phyloP scores from a whole-genome alignment of 2,113 vertebrate species.

The Puntigrus tetrazona region DNA sequence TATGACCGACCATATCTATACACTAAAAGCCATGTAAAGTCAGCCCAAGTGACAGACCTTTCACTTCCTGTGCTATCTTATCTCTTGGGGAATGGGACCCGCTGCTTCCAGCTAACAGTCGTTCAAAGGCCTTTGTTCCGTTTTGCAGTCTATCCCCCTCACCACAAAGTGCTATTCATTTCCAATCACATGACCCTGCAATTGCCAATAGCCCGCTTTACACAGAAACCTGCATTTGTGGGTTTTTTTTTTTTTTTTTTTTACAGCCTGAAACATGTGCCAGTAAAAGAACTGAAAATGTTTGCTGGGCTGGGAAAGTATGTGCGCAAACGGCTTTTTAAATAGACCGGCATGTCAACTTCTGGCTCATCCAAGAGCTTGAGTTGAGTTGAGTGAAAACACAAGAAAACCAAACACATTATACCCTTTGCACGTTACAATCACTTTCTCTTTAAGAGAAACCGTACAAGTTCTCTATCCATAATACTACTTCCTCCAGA shows the following conservation, averaged over 20 bases:
- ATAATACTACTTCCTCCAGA: too few relatives aligned
- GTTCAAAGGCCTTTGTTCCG: conserved; percentile 49
- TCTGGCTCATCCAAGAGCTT: not conserved
- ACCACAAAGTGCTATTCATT: conserved; percentile 55
- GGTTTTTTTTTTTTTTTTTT: not conserved
- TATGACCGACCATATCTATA: conserved; percentile 30
- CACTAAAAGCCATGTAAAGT: conserved; percentile 31
- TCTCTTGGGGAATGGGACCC: conserved; percentile 24
- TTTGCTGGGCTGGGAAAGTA: not conserved
- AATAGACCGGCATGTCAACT: not conserved
- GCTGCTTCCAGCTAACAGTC: conserved; percentile 34
- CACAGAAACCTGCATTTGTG: conserved; percentile 25
- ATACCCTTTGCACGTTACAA: too few relatives aligned
- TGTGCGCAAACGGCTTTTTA: not conserved
- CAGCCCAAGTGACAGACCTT: conserved; percentile 36
- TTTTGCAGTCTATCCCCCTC: conserved; percentile 32
- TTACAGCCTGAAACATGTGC: not conserved
- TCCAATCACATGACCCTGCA: conserved; percentile 50
- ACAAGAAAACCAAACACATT: too few relatives aligned
- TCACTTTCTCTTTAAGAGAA: too few relatives aligned
- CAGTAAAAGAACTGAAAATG: not conserved
- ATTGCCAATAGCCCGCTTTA: conserved; percentile 42
- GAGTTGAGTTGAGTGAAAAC: not conserved
- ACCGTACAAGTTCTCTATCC: too few relatives aligned
- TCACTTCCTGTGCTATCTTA: conserved; percentile 44